phyloP scores from a whole-genome alignment of 2,113 vertebrate species.

The Andinoacara biseriatus region DNA sequence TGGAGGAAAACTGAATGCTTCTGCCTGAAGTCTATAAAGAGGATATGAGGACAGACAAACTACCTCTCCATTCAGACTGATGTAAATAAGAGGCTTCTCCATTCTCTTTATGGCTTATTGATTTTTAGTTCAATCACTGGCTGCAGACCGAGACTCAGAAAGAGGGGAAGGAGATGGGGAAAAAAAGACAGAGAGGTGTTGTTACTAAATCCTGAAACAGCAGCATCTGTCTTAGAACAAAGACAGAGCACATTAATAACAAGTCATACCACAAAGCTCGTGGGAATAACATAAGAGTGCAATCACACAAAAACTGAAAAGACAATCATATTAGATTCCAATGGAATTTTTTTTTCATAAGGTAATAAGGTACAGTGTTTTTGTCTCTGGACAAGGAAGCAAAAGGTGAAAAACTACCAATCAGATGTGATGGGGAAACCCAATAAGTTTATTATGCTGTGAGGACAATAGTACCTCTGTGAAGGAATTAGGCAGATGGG shows the following conservation, averaged over 20 bases:
- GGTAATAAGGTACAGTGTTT: neutral
- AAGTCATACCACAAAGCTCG: neutral
- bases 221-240: slow-evolving; percentile 29
- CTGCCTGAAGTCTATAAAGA: slow-evolving; percentile 49
- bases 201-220: slow-evolving; percentile 23
- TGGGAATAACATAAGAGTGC: neutral
- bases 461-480: slow-evolving; percentile 8
- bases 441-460: neutral
- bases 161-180: neutral
- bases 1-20: slow-evolving; percentile 34
- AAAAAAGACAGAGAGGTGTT: slow-evolving; percentile 6
- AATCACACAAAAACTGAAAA: neutral
- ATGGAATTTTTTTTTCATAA: neutral
- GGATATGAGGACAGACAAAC: slow-evolving; percentile 51
- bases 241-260: neutral
- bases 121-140: slow-evolving; percentile 61
- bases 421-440: slow-evolving; percentile 15
- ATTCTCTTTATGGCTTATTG: slow-evolving; percentile 72
- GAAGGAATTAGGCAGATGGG: slow-evolving; percentile 22
- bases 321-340: neutral
- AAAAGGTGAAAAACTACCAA: neutral
- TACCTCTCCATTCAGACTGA: slow-evolving; percentile 46
- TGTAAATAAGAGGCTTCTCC: slow-evolving; percentile 72
- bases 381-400: neutral
- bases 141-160: slow-evolving; percentile 26